Evolutionary conservation across 2,888 invertebrate species (phyloP).

Genomic region (Caradrina clavipalpis): DNA sequence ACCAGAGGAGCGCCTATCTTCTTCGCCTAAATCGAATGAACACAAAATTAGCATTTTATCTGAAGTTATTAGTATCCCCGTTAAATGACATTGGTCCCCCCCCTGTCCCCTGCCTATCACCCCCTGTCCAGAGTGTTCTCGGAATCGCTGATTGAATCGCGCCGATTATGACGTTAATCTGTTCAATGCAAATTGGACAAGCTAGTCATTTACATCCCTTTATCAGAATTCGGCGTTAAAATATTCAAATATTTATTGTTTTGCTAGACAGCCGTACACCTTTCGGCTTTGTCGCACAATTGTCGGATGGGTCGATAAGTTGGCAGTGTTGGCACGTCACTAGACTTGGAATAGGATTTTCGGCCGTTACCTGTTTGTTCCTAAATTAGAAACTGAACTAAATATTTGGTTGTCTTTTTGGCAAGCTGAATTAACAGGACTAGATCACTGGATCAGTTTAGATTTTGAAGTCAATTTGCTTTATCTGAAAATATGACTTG

Average conservation of each 20-base stretch:
- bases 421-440: conserved; percentile 1
- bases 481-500: background rate
- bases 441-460: too few species aligned
- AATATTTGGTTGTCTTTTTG: conserved; percentile 13
- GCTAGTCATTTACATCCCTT: conserved; percentile 89
- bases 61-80: conserved; percentile 87
- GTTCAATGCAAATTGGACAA: conserved; percentile 90
- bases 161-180: conserved; percentile 91
- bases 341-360: conserved; percentile 46
- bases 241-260: conserved; percentile 88
- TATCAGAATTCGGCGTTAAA: conserved; percentile 86
- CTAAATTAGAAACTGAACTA: conserved; percentile 23
- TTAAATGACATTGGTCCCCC: conserved; percentile 72
- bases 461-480: background rate
- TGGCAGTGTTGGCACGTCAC: conserved; percentile 52
- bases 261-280: conserved; percentile 72
- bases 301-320: conserved; percentile 62
- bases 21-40: conserved; percentile 87
- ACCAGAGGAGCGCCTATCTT: conserved; percentile 75
- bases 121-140: conserved; percentile 80
- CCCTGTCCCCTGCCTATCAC: conserved; percentile 58
- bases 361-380: conserved; percentile 27
- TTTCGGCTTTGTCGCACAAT: conserved; percentile 57
- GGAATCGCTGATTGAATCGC: conserved; percentile 89
- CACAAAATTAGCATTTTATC: conserved; percentile 91